These are phyloP conservation scores for Benthosema pterotum DNA, from an alignment of 2,797 vertebrate species.

Conservation along the genomic window DNA sequence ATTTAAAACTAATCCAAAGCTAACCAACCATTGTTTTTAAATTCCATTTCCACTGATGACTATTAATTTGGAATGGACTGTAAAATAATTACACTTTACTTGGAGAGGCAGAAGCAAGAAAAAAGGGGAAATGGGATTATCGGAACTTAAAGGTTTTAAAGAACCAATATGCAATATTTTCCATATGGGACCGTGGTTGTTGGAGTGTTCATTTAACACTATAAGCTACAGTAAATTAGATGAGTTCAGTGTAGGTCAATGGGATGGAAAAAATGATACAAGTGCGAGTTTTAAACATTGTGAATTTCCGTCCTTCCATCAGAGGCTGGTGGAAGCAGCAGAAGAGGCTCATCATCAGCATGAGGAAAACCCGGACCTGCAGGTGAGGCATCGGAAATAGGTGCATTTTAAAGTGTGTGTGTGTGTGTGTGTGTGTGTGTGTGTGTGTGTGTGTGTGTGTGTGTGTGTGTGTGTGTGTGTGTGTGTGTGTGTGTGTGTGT, in stretches of 20 bases:
- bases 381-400: conserved; percentile 79
- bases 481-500: too few species aligned
- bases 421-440: conserved; percentile 11
- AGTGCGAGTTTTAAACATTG: too few species aligned
- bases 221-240: too few species aligned
- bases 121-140: neutral
- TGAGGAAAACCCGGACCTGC: conserved; percentile 93
- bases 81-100: neutral
- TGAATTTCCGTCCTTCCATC: conserved; percentile 18
- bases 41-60: conserved; percentile 9
- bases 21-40: neutral
- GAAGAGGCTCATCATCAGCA: conserved; percentile 96
- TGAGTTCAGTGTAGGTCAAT: too few species aligned
- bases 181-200: too few species aligned
- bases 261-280: too few species aligned
- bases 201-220: too few species aligned
- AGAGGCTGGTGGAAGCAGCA: conserved; percentile 96
- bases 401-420: neutral
- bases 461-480: neutral
- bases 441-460: neutral
- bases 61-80: conserved; percentile 18
- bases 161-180: too few species aligned
- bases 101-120: neutral
- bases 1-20: conserved; percentile 12
- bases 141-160: too few species aligned